Evolutionary conservation across 1,140 invertebrate genomes (phyloP), one percentile per base, ranked within the genome.

Genomic region (Oncopodura yosiiana): DNA sequence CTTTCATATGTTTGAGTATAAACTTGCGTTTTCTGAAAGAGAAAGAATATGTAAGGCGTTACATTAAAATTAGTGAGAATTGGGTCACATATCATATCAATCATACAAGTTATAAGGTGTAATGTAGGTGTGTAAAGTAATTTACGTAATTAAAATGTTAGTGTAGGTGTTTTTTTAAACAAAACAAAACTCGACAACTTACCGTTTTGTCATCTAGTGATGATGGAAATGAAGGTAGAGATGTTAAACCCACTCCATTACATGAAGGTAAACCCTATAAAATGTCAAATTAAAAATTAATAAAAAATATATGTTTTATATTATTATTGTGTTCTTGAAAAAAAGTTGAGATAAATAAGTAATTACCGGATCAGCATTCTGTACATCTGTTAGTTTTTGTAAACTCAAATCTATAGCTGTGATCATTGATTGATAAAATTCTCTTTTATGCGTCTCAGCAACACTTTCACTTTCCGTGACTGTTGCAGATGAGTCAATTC

Each of bases 381-480:
- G 34, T 16, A 58, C 26, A 11, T 39, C 19, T 14, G 18, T 16
- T 3, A 53, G 4, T 23, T 53, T 53, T 16, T 36, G 18, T 12
- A 43, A 12, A 18, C 43, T 29, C 2, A 38, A 3, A 6, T 32
- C 23, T 12, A 58, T 27, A 11, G 37, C 32, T 11, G 23, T 37
- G 12, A 52, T n/a, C 56, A 58, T 58, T 6, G 44, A 30, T 26
- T 53, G 42, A 18, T 53, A 58, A 43, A 53, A 58, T 9, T 49
- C 37, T 24, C 24, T n/a, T n/a, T n/a, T n/a, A n/a, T n/a, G n/a
- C n/a, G n/a, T n/a, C n/a, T n/a, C n/a, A n/a, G n/a, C n/a, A n/a
- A n/a, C n/a, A n/a, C n/a, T n/a, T n/a, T n/a, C n/a, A n/a, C n/a
- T n/a, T n/a, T n/a, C 26, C 6, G 4, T 24, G 41, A 8, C 24